These are phyloP conservation scores for Archocentrus centrarchus DNA, from an alignment of 2,113 vertebrate species.

Conservation along the genomic window DNA sequence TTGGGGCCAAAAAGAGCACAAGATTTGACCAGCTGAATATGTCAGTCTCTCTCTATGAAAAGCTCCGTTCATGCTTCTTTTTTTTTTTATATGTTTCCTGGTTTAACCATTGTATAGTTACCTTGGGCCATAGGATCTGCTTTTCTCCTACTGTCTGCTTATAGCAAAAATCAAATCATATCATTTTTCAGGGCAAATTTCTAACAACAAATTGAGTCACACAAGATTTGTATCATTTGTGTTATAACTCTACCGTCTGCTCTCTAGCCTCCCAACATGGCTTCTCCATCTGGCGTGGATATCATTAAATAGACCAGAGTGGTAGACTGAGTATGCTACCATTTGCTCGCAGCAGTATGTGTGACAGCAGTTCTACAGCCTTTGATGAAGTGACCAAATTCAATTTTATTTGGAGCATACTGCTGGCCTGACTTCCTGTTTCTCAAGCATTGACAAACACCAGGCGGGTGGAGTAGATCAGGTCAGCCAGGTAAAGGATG, in stretches of 20 bases:
- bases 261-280: rapidly evolving
- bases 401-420: slow-evolving; percentile 42
- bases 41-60: rapidly evolving
- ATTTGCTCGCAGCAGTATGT: background rate
- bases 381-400: slow-evolving; percentile 46
- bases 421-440: background rate
- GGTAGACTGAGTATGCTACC: rapidly evolving
- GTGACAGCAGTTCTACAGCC: slow-evolving; percentile 12
- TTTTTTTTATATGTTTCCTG: background rate
- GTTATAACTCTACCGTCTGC: background rate
- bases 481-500: slow-evolving; percentile 86
- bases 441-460: slow-evolving; percentile 84
- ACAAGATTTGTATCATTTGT: background rate
- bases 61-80: background rate
- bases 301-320: background rate
- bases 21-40: background rate
- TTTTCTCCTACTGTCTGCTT: background rate
- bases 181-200: rapidly evolving
- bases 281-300: background rate
- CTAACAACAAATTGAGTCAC: background rate
- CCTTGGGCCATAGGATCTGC: background rate
- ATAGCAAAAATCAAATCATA: background rate
- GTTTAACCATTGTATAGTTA: background rate
- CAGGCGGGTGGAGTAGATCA: slow-evolving; percentile 87
- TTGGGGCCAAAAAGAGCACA: background rate